Base-by-base conservation (phyloP, 1,140 invertebrate genomes). In the Nomia melanderi region DNA sequence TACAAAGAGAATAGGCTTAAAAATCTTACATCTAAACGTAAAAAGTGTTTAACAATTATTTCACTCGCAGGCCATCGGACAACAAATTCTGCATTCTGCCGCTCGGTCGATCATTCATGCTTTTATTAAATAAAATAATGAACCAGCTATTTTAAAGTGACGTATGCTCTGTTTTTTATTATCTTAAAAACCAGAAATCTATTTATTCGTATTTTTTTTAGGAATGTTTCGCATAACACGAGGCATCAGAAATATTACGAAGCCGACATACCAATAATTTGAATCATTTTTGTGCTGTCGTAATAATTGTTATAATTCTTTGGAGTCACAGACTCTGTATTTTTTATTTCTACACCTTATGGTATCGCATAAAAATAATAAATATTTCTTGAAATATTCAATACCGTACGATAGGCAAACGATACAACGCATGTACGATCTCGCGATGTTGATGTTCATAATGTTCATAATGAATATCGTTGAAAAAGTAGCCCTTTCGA, bases 401-500 rank as follows among this genome's bases (percentile, higher is more conserved):
- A 54, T 20, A 25, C 63, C 41, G 63, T n/a, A 77, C 8, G 39
- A 63, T 14, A 39, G 33, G n/a, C 27, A 53, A 62, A 14, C 20
- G 25, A 41, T 69, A 69, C 29, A 44, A 41, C 33, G 23, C 41
- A 57, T 27, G 20, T 57, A 67, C 36, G 66, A 27, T 67, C 50
- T 47, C 41, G n/a, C n/a, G 23, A 9, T 14, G 39, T 47, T 5
- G 2, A 50, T 8, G 20, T 62, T 39, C 14, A 14, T 36, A 44
- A 76, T 63, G 69, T n/a, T n/a, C n/a, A n/a, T n/a, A n/a, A n/a
- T 33, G 67, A 56, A 64, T 77, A 80, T 44, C 14, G 23, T 65
- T 66, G 31, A 77, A 57, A 82, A 83, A 66, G 27, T 54, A 65
- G 47, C 54, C 23, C 33, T 8, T 27, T 62, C 44, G 27, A 25